Conservation (phyloP, 2,888 invertebrate genomes). For the Hyppa rectilinea region DNA sequence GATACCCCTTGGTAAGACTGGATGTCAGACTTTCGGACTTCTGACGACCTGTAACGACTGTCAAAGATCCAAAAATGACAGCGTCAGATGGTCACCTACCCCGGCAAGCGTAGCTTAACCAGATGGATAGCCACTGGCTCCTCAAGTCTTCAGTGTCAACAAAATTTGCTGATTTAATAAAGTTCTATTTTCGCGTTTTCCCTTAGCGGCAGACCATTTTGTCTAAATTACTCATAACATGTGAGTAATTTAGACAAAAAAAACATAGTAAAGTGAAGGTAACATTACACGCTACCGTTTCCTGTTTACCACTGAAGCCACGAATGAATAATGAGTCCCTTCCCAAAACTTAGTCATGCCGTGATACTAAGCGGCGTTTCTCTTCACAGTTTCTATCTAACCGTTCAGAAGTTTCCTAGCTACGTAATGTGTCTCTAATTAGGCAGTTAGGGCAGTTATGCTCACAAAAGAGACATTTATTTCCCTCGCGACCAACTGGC, state of each 20-base stretch:
- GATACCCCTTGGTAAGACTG: too few species aligned
- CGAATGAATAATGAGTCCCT: slow-evolving; percentile 56
- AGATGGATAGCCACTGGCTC: too few species aligned
- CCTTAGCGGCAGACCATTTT: neutral
- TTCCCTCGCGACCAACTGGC: slow-evolving; percentile 69
- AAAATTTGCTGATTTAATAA: neutral
- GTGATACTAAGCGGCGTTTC: slow-evolving; percentile 46
- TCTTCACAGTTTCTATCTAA: slow-evolving; percentile 63
- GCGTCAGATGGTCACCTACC: too few species aligned
- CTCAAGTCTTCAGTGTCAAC: neutral
- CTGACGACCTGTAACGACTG: too few species aligned
- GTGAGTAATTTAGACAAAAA: slow-evolving; percentile 17
- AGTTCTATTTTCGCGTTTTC: neutral
- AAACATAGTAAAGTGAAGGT: neutral
- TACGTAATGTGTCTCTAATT: slow-evolving; percentile 78
- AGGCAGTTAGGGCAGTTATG: slow-evolving; percentile 75
- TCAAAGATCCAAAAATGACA: too few species aligned
- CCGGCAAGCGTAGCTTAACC: too few species aligned
- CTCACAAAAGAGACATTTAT: slow-evolving; percentile 77
- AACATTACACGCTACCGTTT: slow-evolving; percentile 6
- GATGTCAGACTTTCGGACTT: too few species aligned
- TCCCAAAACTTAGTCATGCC: slow-evolving; percentile 42
- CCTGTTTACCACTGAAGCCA: slow-evolving; percentile 28
- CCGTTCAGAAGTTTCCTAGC: slow-evolving; percentile 67
- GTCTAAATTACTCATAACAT: too few species aligned